Percentiles rank a stretch among this genome's conserved stretches.
phyloP scores from a whole-genome alignment of 37 sponge, comb jelly and placozoan species.

The Petrosia ficiformis region DNA sequence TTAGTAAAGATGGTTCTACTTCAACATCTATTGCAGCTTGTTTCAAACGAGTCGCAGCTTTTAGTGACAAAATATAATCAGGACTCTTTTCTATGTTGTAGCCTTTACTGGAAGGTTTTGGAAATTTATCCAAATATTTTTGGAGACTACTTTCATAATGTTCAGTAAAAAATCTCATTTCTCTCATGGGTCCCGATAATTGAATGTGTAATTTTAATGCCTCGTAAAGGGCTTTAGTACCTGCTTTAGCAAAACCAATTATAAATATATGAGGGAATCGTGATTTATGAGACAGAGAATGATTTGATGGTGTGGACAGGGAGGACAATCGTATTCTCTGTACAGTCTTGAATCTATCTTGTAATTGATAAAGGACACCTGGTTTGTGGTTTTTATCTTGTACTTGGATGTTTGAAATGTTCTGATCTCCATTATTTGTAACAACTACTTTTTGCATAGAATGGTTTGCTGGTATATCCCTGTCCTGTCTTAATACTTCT shows the following conservation, averaged over 20 bases:
- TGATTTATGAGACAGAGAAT: background rate
- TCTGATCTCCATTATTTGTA: too few species aligned
- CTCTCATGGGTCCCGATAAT: slow-evolving; percentile 52
- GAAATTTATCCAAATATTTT: slow-evolving; percentile 59
- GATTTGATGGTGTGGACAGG: background rate
- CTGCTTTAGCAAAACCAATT: slow-evolving; percentile 87
- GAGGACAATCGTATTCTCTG: background rate
- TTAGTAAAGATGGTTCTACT: slow-evolving; percentile 13
- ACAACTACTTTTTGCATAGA: too few species aligned
- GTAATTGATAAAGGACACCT: too few species aligned
- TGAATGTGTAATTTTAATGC: slow-evolving; percentile 57
- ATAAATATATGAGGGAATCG: slow-evolving; percentile 79
- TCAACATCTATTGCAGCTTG: background rate
- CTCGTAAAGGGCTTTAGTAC: slow-evolving; percentile 79
- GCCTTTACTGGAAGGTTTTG: slow-evolving; percentile 10
- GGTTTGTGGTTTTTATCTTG: too few species aligned
- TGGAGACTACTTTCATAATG: slow-evolving; percentile 44
- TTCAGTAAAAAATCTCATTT: slow-evolving; percentile 63
- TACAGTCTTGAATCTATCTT: too few species aligned
- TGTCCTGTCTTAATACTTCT: too few species aligned
- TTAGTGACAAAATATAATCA: slow-evolving; percentile 49
- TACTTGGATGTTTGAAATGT: too few species aligned
- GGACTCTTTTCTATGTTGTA: slow-evolving; percentile 80
- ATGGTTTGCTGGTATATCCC: too few species aligned
- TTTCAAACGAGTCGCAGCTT: slow-evolving; percentile 28